phyloP scores from a whole-genome alignment of 2,113 vertebrate genomes.

The Nicator chloris region DNA sequence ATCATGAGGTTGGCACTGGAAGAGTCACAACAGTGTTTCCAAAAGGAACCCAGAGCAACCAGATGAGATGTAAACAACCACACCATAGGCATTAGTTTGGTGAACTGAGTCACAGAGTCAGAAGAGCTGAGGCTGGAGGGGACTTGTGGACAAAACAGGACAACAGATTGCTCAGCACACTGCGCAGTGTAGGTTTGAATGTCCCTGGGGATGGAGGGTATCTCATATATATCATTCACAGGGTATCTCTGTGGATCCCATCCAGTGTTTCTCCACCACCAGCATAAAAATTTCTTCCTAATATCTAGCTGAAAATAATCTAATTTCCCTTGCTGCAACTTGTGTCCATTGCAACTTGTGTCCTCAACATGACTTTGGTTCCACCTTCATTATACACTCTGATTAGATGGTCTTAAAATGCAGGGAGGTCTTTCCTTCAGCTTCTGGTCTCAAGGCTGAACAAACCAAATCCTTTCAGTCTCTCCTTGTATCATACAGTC shows the following conservation, averaged over 20 bases:
- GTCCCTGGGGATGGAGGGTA: not conserved
- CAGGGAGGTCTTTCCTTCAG: not conserved
- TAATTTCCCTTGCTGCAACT: accelerated
- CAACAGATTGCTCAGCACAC: not conserved
- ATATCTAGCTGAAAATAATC: not conserved
- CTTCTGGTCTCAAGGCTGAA: not conserved
- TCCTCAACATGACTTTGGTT: not conserved
- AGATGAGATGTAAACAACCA: not conserved
- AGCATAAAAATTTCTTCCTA: not conserved
- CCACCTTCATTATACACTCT: not conserved
- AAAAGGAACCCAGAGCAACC: not conserved
- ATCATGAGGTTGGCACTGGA: not conserved
- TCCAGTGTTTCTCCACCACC: not conserved
- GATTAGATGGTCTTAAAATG: not conserved
- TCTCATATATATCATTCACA: too few species aligned
- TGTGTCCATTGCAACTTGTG: not conserved
- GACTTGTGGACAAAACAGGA: not conserved
- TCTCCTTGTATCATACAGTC: not conserved
- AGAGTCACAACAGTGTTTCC: not conserved
- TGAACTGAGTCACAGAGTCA: not conserved
- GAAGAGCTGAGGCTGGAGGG: not conserved
- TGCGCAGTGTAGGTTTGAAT: not conserved
- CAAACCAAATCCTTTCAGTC: not conserved
- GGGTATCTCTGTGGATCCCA: not conserved
- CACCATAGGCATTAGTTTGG: not conserved